A percentile compares a stretch with the other conserved stretches of the same genome.
phyloP scores from a whole-genome alignment of 2,888 invertebrate genomes.

The Lasioglossum marginatum region DNA sequence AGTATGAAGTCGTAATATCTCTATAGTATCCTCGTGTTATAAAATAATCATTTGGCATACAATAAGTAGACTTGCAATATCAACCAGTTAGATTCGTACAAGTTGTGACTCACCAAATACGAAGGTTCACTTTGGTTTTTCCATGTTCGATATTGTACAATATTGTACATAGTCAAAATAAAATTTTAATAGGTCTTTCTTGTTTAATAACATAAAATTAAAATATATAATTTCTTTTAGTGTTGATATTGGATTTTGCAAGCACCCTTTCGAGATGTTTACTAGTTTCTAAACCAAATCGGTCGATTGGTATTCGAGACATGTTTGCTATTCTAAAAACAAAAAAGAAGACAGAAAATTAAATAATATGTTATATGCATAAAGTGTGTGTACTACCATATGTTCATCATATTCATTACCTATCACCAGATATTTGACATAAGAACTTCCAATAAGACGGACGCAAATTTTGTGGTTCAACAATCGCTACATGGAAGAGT shows the following conservation, averaged over 20 bases:
- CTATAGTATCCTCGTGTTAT: neutral
- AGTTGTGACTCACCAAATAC: neutral
- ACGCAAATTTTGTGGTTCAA: slow-evolving; percentile 92
- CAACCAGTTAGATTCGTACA: neutral
- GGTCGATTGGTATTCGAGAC: slow-evolving; percentile 86
- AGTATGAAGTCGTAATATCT: neutral
- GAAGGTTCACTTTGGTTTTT: slow-evolving; percentile 55
- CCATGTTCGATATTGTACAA: neutral
- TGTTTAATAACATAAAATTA: slow-evolving; percentile 65
- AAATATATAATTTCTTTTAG: slow-evolving; percentile 78
- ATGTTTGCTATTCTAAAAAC: slow-evolving; percentile 87
- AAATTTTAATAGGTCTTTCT: slow-evolving; percentile 12
- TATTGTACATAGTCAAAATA: slow-evolving; percentile 6
- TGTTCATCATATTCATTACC: slow-evolving; percentile 81
- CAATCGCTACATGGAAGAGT: slow-evolving; percentile 91
- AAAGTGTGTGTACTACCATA: neutral
- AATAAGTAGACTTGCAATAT: slow-evolving; percentile 30
- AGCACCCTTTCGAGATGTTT: slow-evolving; percentile 85
- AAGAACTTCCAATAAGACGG: slow-evolving; percentile 94
- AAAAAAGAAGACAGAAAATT: slow-evolving; percentile 1
- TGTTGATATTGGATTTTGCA: slow-evolving; percentile 84
- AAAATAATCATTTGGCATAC: slow-evolving; percentile 2
- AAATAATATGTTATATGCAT: neutral
- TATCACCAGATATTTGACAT: slow-evolving; percentile 89
- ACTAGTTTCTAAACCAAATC: slow-evolving; percentile 87